A percentile compares a stretch with the other conserved stretches of the same genome.
Evolutionary conservation across 2,797 vertebrate genomes (phyloP).

Genomic region (Hafferia zeledoni): DNA sequence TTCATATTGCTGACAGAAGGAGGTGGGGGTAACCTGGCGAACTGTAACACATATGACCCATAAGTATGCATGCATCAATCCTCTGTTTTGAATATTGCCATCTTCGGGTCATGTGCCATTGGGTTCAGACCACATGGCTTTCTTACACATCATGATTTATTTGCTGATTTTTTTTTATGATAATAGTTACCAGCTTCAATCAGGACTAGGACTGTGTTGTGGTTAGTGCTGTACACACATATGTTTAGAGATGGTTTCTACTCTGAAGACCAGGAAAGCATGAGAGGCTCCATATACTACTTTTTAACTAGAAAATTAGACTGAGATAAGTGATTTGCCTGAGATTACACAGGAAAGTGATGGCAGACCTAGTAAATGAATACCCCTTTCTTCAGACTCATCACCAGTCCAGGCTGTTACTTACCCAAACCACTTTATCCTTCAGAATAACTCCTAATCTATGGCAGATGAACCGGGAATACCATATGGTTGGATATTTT

Average conservation of each 20-base stretch:
- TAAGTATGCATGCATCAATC: background rate
- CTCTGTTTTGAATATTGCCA: background rate
- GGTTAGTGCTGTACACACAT: background rate
- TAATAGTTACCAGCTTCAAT: background rate
- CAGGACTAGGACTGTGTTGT: background rate
- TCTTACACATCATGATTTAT: background rate
- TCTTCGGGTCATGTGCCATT: background rate
- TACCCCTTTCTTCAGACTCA: background rate
- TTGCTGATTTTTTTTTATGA: conserved; percentile 15
- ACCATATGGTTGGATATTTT: background rate
- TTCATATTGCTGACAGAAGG: background rate
- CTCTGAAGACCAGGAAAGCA: background rate
- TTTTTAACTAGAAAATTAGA: background rate
- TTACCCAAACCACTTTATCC: background rate
- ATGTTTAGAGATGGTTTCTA: background rate
- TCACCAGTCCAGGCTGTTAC: background rate
- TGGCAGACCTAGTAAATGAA: background rate
- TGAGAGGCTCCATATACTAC: background rate
- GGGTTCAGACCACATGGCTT: background rate
- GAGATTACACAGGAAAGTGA: background rate
- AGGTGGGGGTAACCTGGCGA: conserved; percentile 12
- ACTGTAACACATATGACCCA: background rate
- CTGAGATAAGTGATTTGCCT: background rate
- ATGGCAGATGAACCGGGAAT: background rate
- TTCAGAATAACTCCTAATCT: background rate